A percentile compares a stretch with the other conserved stretches of the same genome.
Evolutionary conservation across 2,888 invertebrate genomes (phyloP).

Genomic region (Automeris io): DNA sequence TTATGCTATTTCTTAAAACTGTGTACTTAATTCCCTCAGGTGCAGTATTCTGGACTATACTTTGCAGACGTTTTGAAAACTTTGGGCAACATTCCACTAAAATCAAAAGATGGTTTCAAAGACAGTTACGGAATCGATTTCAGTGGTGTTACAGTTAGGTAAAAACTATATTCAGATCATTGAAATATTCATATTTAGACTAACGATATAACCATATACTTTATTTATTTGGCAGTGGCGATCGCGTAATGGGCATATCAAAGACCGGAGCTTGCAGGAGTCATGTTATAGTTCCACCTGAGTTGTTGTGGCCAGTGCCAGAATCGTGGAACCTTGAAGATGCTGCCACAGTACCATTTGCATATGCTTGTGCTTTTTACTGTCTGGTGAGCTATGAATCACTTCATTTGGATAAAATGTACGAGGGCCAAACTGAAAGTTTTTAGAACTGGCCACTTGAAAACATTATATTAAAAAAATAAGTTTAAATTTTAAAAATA

Average conservation of each 20-base stretch:
- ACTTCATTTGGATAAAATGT: too few relatives aligned
- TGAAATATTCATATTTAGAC: too few relatives aligned
- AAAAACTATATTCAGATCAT: too few relatives aligned
- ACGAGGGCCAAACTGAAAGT: too few relatives aligned
- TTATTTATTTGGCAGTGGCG: conserved; percentile 49
- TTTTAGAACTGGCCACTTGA: too few relatives aligned
- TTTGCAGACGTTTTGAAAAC: conserved; percentile 30
- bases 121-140: conserved; percentile 48
- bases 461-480: too few relatives aligned
- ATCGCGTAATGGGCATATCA: conserved; percentile 80
- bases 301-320: conserved; percentile 81
- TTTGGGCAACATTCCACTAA: conserved; percentile 24
- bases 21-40: too few relatives aligned
- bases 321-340: conserved; percentile 82
- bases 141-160: conserved; percentile 45
- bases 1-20: too few relatives aligned
- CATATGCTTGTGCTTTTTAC: conserved; percentile 78
- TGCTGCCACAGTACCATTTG: conserved; percentile 86
- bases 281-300: conserved; percentile 62
- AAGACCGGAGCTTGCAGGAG: conserved; percentile 69
- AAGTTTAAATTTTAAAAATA: too few relatives aligned
- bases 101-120: conserved; percentile 5
- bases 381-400: too few relatives aligned
- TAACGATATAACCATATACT: too few relatives aligned
- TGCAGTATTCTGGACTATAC: conserved; percentile 33